Base-by-base conservation (phyloP, 2,888 invertebrate species). In the Tethea ocularis region DNA sequence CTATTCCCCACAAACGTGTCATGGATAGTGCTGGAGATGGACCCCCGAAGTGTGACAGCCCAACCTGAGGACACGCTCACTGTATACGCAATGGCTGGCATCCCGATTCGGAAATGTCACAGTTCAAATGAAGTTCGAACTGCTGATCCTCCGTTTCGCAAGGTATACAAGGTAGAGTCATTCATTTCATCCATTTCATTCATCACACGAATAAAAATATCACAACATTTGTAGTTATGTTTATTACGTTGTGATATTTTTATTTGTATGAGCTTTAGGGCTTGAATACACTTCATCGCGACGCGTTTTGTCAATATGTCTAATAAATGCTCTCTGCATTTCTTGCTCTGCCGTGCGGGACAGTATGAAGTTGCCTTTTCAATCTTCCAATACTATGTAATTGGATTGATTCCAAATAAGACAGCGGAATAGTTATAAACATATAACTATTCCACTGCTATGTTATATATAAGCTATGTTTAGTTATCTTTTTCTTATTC, bases 11-110 rank as follows among this genome's bases (percentile, higher is more conserved):
- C 96, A 2, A 94, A 94, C 67, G 97, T 99, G 0, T 96, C 97
- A 68, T 99, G 99, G 97, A 94, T 99, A 80, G 97, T 97, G 15
- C 89, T 99, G 6, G 98, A 99, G 89, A 99, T 99, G 90, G 99
- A 99, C 82, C 95, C 97, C 0, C 95, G 97, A 63, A 98, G 98
- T 85, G 96, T 98, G 57, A 99, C 99, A 0, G 97, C 97, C 1
- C 99, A 98, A 88, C 95, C 97, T 0, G 99, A 99, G 89, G 99
- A 99, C 89, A 96, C 96, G 17, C 86, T 97, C 10, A 95, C 97
- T 57, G 91, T 97, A 10, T 93, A 85, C 74, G 91, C 90, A 1
- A 86, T 86, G 29, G 89, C 88, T 6, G 91, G 91, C 1, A 81
- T 82, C 0, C 91, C 91, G 0, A 83, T 80, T 46, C 85, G 84